Conservation (phyloP, 1,140 invertebrate genomes). For the Amyelois transitella region DNA sequence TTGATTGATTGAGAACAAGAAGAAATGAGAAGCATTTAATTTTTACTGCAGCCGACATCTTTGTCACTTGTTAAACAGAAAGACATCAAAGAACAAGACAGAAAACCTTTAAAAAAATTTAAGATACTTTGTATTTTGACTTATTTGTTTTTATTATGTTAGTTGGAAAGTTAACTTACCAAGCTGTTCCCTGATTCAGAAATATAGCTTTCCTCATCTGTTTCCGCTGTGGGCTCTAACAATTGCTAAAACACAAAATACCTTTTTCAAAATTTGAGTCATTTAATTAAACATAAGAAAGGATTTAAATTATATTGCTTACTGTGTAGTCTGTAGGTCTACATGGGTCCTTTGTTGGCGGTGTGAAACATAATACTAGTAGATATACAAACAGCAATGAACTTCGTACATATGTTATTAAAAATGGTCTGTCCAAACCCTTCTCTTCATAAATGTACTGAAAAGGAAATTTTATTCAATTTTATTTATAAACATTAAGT, state of each 20-base stretch:
- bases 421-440: conserved; percentile 57
- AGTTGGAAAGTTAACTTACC: conserved; percentile 26
- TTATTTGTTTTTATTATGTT: background rate
- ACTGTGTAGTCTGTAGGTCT: conserved; percentile 63
- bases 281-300: background rate
- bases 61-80: too few species aligned
- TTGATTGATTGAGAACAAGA: too few species aligned
- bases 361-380: conserved; percentile 58
- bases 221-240: conserved; percentile 51
- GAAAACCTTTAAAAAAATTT: too few species aligned
- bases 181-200: conserved; percentile 52
- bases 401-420: conserved; percentile 62
- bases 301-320: conserved; percentile 19
- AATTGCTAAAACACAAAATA: conserved; percentile 52
- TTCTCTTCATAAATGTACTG: conserved; percentile 64
- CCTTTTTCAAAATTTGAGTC: conserved; percentile 3
- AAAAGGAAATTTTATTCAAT: conserved; percentile 26
- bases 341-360: conserved; percentile 61
- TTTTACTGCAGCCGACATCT: too few species aligned
- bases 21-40: too few species aligned
- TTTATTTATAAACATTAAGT: conserved; percentile 3
- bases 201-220: conserved; percentile 59
- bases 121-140: too few species aligned
- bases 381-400: conserved; percentile 63
- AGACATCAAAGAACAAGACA: too few species aligned